Conservation (phyloP, 2,888 invertebrate genomes). For the Clostera curtula region DNA sequence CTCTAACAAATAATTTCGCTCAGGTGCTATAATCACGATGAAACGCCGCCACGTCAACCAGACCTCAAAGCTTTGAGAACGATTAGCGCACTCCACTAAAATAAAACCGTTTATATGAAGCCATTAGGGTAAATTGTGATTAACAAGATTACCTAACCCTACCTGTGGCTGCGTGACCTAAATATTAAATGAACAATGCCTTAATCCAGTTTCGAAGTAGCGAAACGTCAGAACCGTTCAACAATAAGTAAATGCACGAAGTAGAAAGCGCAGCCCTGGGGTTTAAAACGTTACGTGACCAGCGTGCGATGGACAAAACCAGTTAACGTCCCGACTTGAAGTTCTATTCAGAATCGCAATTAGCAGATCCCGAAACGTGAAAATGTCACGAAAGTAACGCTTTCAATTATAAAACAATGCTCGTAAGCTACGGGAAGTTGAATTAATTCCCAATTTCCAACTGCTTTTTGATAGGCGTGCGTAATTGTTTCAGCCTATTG, state of each 20-base stretch:
- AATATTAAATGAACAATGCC: constrained; percentile 17
- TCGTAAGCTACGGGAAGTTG: constrained; percentile 28
- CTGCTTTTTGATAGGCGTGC: no score
- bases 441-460: constrained; percentile 33
- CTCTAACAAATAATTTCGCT: no score
- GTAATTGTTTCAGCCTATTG: no score
- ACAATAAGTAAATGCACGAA: constrained; percentile 50
- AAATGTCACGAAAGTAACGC: constrained; percentile 38
- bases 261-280: constrained; percentile 40
- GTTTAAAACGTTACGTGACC: constrained; percentile 50
- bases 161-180: constrained; percentile 12
- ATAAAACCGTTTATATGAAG: no score
- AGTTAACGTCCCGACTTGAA: constrained; percentile 48
- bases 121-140: no score
- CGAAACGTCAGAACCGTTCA: constrained; percentile 43
- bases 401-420: constrained; percentile 32
- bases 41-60: no score
- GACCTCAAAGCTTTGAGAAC: no score
- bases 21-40: no score
- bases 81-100: no score
- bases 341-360: constrained; percentile 59
- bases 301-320: constrained; percentile 46
- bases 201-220: constrained; percentile 35
- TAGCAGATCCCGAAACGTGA: constrained; percentile 35
- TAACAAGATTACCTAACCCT: constrained; percentile 8